phyloP scores from a whole-genome alignment of 2,888 invertebrate genomes.

The Lithophane leautieri region DNA sequence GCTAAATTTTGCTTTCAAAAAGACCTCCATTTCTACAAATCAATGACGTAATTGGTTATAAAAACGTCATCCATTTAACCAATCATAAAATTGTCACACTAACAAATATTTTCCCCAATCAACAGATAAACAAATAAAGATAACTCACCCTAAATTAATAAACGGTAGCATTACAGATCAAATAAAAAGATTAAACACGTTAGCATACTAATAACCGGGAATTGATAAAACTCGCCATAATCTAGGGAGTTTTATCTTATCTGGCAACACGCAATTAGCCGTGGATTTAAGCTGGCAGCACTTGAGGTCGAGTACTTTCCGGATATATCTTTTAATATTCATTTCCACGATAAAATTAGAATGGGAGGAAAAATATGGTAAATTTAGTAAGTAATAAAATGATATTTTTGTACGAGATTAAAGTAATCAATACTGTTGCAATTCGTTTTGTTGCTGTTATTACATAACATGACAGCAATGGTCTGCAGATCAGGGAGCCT shows the following conservation, averaged over 20 bases:
- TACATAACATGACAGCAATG: background rate
- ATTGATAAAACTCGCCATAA: slow-evolving; percentile 70
- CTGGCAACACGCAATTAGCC: slow-evolving; percentile 84
- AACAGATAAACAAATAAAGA: slow-evolving; percentile 61
- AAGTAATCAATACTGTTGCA: background rate
- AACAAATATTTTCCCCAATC: slow-evolving; percentile 36
- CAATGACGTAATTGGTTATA: background rate
- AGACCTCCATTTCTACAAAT: background rate
- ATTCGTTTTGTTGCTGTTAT: too few relatives aligned
- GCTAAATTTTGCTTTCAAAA: background rate
- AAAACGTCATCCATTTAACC: slow-evolving; percentile 5
- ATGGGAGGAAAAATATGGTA: background rate
- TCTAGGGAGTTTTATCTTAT: slow-evolving; percentile 80
- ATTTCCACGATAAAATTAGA: slow-evolving; percentile 36
- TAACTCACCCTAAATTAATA: slow-evolving; percentile 78
- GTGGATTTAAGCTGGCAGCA: slow-evolving; percentile 80
- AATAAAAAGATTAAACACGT: slow-evolving; percentile 63
- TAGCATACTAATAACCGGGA: slow-evolving; percentile 71
- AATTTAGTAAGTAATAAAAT: background rate
- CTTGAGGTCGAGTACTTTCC: slow-evolving; percentile 69
- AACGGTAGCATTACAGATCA: slow-evolving; percentile 78
- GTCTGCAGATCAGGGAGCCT: too few relatives aligned
- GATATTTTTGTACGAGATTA: background rate
- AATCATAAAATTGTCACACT: slow-evolving; percentile 22
- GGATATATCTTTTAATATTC: slow-evolving; percentile 63